Evolutionary conservation across 2,888 invertebrate genomes (phyloP).

Genomic region (Sturmia bella): DNA sequence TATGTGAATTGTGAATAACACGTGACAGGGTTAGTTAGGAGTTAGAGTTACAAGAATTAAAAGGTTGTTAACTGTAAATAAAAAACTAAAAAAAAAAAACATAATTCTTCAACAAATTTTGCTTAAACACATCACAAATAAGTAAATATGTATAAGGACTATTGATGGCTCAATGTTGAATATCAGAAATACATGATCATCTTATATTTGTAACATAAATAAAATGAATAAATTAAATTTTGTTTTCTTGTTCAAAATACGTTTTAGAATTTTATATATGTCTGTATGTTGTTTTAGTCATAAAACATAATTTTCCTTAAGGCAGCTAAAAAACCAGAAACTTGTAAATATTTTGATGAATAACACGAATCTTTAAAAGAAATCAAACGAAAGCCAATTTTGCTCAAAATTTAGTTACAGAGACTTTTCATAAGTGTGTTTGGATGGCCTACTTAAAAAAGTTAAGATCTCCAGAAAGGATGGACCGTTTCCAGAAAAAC

Average conservation of each 20-base stretch:
- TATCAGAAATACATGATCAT: constrained; percentile 69
- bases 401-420: background rate
- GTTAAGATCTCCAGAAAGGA: too few relatives aligned
- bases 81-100: constrained; percentile 55
- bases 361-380: background rate
- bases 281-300: background rate
- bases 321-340: constrained; percentile 52
- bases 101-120: constrained; percentile 1
- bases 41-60: constrained; percentile 38
- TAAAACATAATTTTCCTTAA: constrained; percentile 20
- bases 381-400: background rate
- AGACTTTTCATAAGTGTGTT: constrained; percentile 2
- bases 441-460: too few relatives aligned
- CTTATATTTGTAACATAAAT: constrained; percentile 46
- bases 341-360: constrained; percentile 50
- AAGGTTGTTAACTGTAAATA: constrained; percentile 69
- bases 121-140: constrained; percentile 3
- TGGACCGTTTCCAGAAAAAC: too few relatives aligned
- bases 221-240: constrained; percentile 6
- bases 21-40: constrained; percentile 62
- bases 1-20: background rate
- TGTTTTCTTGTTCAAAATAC: constrained; percentile 7
- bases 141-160: constrained; percentile 7
- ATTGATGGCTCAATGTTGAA: constrained; percentile 54
- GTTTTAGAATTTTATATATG: constrained; percentile 11